Base-by-base conservation (phyloP, 2,888 invertebrate genomes). In the Willowsia nigromaculata region DNA sequence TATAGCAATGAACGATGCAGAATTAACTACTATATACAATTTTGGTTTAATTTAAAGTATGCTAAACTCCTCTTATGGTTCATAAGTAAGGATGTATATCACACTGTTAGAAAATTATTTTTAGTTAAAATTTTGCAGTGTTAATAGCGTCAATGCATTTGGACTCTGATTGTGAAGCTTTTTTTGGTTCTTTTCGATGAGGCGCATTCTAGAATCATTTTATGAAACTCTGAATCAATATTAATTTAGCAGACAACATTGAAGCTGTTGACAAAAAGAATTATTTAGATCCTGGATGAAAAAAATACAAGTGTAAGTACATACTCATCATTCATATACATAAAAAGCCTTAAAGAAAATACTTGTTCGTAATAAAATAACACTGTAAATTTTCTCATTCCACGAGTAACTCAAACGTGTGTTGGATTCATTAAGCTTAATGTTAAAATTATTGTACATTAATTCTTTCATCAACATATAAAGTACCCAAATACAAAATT, bases 381-480 rank as follows among this genome's bases (percentile, higher is more conserved):
- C 33, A 65, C n/a, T 6, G n/a, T n/a, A n/a, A n/a, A 22, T 40
- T 15, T n/a, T n/a, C 22, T 11, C 40, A 22, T n/a, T n/a, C n/a
- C n/a, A n/a, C n/a, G n/a, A n/a, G 15, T 30, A 30, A 43, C 37
- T 6, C 37, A 37, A 9, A 9, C 37, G 37, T 13, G 43, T 43
- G 43, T 22, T 80, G 33, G 50, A 47, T 27, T 25, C 5, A 40
- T 53, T 33, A 6, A 33, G n/a, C 18, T 33, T 80, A 33, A 53
- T 18, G 47, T 83, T 83, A 83, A 83, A 83, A 83, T 83, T 83
- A 83, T 83, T 83, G 83, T 83, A 83, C 83, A 83, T 83, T 82
- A n/a, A n/a, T 40, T 83, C 33, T 47, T 83, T 83, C 83, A 68
- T 68, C 65, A 62, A 50, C 6, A 71, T 37, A 37, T 37, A n/a